Percentiles rank a stretch among this genome's conserved stretches.
Evolutionary conservation across 23 tunicate species (phyloP).

Genomic region (Ascidia mentula): DNA sequence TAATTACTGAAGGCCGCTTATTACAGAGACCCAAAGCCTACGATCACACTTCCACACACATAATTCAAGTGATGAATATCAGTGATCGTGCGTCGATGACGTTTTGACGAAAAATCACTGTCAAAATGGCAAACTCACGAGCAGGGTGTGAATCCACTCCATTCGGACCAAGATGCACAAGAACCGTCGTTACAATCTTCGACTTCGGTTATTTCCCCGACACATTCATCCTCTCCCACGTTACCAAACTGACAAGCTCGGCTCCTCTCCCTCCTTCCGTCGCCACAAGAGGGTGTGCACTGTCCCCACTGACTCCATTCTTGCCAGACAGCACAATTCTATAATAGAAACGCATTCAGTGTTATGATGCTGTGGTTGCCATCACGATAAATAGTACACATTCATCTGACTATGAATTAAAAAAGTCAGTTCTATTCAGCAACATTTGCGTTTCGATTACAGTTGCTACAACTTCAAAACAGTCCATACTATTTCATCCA

Average conservation of each 20-base stretch:
- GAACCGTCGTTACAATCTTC: slow-evolving; percentile 9
- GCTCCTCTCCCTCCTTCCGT: slow-evolving; percentile 17
- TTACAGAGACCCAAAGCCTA: background rate
- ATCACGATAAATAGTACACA: too few species aligned
- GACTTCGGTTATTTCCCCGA: slow-evolving; percentile 27
- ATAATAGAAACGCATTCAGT: background rate
- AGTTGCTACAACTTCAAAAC: background rate
- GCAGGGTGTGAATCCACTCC: slow-evolving; percentile 50
- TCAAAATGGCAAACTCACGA: background rate
- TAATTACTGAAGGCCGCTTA: too few species aligned
- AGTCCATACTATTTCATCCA: background rate
- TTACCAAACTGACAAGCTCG: slow-evolving; percentile 53
- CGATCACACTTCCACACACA: background rate
- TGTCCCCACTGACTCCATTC: slow-evolving; percentile 57
- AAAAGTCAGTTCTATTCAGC: too few species aligned
- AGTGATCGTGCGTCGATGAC: background rate
- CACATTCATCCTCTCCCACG: slow-evolving; percentile 48
- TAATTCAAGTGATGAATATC: background rate
- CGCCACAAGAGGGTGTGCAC: slow-evolving; percentile 63
- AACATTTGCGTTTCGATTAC: too few species aligned
- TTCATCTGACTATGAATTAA: background rate
- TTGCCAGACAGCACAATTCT: slow-evolving; percentile 48
- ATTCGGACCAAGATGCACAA: slow-evolving; percentile 42
- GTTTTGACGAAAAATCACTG: background rate
- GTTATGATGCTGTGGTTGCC: too few species aligned